Base-by-base conservation (phyloP, 1,140 invertebrate genomes). In the Sitobion miscanthi region DNA sequence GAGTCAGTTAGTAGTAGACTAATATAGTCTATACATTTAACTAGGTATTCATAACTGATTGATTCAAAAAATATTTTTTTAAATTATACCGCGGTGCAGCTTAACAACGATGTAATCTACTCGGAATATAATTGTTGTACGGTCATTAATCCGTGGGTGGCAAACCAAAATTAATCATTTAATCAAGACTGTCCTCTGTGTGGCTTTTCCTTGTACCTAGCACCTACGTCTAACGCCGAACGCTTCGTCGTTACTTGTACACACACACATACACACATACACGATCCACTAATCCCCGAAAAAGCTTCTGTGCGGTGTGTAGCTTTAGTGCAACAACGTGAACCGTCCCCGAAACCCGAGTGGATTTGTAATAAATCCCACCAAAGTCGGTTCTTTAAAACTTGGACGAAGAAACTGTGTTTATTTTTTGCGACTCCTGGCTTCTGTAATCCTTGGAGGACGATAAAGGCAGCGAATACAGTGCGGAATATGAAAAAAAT, bases 311-410 rank as follows among this genome's bases (percentile, higher is more conserved):
- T 11, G 87, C 54, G 23, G 87, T 30, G 30, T 54, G 87, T 54
- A 23, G 87, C n/a, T 89, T 89, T 38, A 35, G 14, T 7, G 52
- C 20, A 57, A 57, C 87, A 89, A 57, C 87, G 21, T 23, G 21
- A 14, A 54, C 49, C 9, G 52, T 21, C 1, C n/a, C n/a, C 49
- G 8, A 88, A 35, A 54, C 17, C 30, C 47, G 0, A 52, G 87
- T 88, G 47, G 49, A 88, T 89, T 89, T 89, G 21, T 38, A 57
- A 54, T 54, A 89, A 89, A 89, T 89, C 87, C 35, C 35, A 8
- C n/a, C 2, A 57, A 89, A 57, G 52, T 89, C 35, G 23, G 87
- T 25, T 57, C 35, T 38, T 54, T 35, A 35, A 38, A 38, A 89
- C 52, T 38, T 8, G 7, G 23, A 57, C 21, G 35, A 25, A 89